Evolutionary conservation across 2,797 vertebrate species (phyloP).

Genomic region (Tapera naevia): DNA sequence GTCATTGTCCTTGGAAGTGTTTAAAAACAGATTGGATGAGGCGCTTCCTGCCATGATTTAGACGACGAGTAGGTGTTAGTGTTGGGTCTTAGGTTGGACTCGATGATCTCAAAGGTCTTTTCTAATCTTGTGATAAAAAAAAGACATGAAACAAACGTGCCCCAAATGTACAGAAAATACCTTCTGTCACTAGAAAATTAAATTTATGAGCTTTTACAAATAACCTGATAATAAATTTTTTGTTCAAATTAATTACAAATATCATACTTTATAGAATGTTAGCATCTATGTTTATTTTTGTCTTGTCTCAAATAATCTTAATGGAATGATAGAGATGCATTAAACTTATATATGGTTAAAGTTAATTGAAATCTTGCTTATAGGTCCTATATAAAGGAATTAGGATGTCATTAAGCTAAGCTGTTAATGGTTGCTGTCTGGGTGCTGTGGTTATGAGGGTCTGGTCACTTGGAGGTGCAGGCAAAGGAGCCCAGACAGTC

Average conservation of each 20-base stretch:
- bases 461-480: not conserved
- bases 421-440: not conserved
- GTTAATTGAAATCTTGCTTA: conserved; percentile 44
- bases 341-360: conserved; percentile 28
- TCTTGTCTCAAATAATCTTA: conserved; percentile 30
- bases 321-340: not conserved
- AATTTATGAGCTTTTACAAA: conserved; percentile 15
- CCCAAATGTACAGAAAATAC: not conserved
- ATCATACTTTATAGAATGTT: not conserved
- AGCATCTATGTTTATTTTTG: conserved; percentile 30
- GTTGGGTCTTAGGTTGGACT: no score
- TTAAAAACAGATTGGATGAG: no score
- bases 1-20: no score
- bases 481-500: not conserved
- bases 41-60: no score
- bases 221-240: conserved; percentile 40
- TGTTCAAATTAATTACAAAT: conserved; percentile 32
- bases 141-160: not conserved
- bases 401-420: conserved; percentile 26
- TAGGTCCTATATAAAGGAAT: not conserved
- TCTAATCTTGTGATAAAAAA: no score
- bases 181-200: not conserved
- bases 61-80: no score
- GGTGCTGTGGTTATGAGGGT: not conserved
- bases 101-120: no score